Percentiles rank a stretch among this genome's conserved stretches.
Evolutionary conservation across 37 sponge, comb jelly and placozoan species (phyloP).

Genomic region (Ephydatia muelleri): DNA sequence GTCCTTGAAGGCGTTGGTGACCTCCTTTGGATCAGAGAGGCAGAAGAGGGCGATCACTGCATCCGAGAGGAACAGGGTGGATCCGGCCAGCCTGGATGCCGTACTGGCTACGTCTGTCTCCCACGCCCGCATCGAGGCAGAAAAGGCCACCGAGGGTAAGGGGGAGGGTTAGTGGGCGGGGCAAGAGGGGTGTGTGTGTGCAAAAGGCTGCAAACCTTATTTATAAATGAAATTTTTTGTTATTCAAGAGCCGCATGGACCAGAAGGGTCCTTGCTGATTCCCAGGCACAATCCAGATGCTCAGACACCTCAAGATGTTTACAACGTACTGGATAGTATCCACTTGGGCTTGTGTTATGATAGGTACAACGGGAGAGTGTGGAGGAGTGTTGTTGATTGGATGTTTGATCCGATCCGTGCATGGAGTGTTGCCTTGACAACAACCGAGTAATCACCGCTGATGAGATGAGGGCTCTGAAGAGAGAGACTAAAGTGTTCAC

Average conservation of each 20-base stretch:
- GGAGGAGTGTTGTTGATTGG: neutral
- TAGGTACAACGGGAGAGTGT: neutral
- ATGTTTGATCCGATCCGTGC: neutral
- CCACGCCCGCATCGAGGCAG: slow-evolving; percentile 24
- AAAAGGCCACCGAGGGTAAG: slow-evolving; percentile 5
- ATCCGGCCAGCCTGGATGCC: slow-evolving; percentile 18
- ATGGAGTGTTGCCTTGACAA: neutral
- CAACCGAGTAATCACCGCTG: slow-evolving; percentile 24
- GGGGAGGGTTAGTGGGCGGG: neutral
- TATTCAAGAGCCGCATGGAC: neutral
- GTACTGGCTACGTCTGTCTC: slow-evolving; percentile 53
- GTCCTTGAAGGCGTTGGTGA: slow-evolving; percentile 36
- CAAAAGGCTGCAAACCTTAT: neutral
- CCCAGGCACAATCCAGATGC: slow-evolving; percentile 70
- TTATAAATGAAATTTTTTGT: neutral
- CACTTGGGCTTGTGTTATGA: no score
- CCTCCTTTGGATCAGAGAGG: slow-evolving; percentile 71
- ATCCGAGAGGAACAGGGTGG: slow-evolving; percentile 64
- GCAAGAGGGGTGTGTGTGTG: neutral
- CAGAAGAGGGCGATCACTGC: slow-evolving; percentile 54
- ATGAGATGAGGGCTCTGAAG: slow-evolving; percentile 28
- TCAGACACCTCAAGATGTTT: slow-evolving; percentile 62
- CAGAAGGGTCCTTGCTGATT: slow-evolving; percentile 31
- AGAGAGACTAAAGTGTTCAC: slow-evolving; percentile 16
- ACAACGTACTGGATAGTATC: slow-evolving; percentile 70